Conservation (phyloP, 2,113 vertebrate species). For the Tetrao urogallus region DNA sequence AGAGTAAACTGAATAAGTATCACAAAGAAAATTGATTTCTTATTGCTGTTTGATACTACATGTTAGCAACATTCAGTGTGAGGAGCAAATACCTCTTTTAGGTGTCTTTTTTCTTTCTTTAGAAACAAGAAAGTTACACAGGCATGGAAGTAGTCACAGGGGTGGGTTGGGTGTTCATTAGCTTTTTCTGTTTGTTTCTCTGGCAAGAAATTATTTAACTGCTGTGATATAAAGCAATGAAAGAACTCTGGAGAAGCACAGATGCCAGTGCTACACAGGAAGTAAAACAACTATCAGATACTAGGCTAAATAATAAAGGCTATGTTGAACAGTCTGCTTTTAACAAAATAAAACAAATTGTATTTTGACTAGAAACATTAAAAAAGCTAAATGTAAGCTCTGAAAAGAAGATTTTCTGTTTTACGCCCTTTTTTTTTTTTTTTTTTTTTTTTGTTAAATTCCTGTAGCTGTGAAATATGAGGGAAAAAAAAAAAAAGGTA, state of each 20-base stretch:
- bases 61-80: background rate
- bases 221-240: background rate
- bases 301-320: background rate
- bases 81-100: background rate
- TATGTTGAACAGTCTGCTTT: background rate
- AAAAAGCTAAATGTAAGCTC: background rate
- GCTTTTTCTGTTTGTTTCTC: background rate
- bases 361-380: background rate
- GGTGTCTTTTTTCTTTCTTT: background rate
- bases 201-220: background rate
- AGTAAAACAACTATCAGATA: background rate
- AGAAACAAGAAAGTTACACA: background rate
- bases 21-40: background rate
- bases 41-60: background rate
- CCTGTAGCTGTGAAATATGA: background rate
- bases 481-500: background rate
- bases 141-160: background rate
- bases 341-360: background rate
- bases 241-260: background rate
- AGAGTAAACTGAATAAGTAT: background rate
- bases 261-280: background rate
- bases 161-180: background rate
- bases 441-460: background rate
- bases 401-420: background rate
- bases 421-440: background rate